Base-by-base conservation (phyloP, 1,140 invertebrate species). In the Euwallacea fornicatus region DNA sequence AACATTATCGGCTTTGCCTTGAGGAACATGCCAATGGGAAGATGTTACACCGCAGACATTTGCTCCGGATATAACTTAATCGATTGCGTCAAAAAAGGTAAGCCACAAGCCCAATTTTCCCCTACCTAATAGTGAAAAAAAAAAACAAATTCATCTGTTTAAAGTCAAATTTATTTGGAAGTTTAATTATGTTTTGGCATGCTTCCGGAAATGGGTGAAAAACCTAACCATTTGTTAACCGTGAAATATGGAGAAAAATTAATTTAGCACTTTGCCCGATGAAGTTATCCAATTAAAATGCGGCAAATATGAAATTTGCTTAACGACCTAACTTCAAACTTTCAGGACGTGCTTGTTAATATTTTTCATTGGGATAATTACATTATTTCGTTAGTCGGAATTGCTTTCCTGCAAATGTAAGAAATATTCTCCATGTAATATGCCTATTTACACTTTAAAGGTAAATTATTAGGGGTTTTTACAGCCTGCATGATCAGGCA, bases 1-100 rank as follows among this genome's bases (percentile, higher is more conserved):
- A 44, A 65, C 42, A 59, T 71, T 50, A 44, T 71, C 16, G 7
- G 15, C 2, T 71, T 71, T 50, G 70, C 58, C 33, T 58, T 69
- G 15, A 66, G 66, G 42, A 73, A 71, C 55, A 64, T 75, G 67
- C 64, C 71, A 8, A 43, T 64, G 42, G 47, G 62, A 68, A 47
- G 64, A 54, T 76, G 63, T 69, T 75, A 63, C 60, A 73, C 73
- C 21, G 59, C 73, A 16, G 73, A 76, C 58, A 71, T 73, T 54
- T 47, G 55, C 16, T 64, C 66, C 9, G 71, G 69, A 58, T 69
- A 72, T 50, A 76, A 16, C 42, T 60, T 74, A 8, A 64, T 75
- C 7, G 64, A 71, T 13, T 69, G 66, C 33, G 21, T 76, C 11
- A 54, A 71, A 58, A 73, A 71, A 73, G 75, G 75, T 76, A 76